Conservation (phyloP, 2,113 vertebrate species). For the Craseonycteris thonglongyai region DNA sequence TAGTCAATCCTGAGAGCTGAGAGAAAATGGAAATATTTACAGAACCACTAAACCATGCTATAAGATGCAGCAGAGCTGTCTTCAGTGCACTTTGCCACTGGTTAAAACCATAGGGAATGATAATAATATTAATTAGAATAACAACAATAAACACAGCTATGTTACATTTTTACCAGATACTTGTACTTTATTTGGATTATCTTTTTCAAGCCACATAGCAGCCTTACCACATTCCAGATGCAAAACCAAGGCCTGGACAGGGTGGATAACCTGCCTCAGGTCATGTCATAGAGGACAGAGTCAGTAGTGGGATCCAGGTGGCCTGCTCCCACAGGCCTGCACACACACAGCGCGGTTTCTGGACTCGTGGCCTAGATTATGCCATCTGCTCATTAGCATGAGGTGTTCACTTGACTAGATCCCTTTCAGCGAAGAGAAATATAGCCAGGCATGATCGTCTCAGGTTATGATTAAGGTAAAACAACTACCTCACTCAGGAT, state of each 20-base stretch:
- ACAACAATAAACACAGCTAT: not conserved
- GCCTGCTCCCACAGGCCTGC: not conserved
- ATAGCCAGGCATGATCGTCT: not conserved
- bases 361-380: not conserved
- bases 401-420: not conserved
- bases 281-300: not conserved
- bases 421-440: not conserved
- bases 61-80: not conserved
- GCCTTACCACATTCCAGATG: not conserved
- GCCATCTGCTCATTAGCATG: not conserved
- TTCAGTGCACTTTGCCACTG: not conserved
- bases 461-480: not conserved
- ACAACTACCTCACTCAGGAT: not conserved
- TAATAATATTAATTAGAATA: not conserved
- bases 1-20: not conserved
- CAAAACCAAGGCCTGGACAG: not conserved
- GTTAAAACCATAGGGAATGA: not conserved
- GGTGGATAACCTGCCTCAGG: not conserved
- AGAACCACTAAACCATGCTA: not conserved
- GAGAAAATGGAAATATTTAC: not conserved
- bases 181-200: not conserved
- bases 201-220: constrained; percentile 10
- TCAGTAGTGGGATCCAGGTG: rapidly evolving
- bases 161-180: not conserved
- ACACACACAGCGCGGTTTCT: rapidly evolving